Base-by-base conservation (phyloP, 2,888 invertebrate genomes). In the Meteorus colon region DNA sequence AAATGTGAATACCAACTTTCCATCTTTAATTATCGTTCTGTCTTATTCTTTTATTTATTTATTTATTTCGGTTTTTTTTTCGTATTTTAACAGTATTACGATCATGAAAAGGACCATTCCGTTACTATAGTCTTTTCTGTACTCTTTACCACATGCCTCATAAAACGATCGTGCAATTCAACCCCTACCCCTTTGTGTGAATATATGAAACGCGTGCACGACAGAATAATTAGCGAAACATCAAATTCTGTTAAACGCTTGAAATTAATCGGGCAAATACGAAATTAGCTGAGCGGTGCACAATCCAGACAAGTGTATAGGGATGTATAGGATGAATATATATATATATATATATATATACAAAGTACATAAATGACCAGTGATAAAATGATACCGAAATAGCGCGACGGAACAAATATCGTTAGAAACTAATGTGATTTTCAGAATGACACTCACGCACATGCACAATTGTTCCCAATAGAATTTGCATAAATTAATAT, bases 151-250 rank as follows among this genome's bases (percentile, higher is more conserved):
- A 41, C 41, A 12, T 41, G 41, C 8, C 12, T 12, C 12, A 41
- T 41, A 12, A 8, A 41, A 12, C 41, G 41, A 41, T 12, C 8
- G 41, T 41, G 8, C 41, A 41, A 41, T 48, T 14, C n/a, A 16
- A 14, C 48, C 16, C n/a, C n/a, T 48, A 48, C n/a, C 48, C 1
- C n/a, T 48, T n/a, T 16, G 16, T 48, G 48, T 51, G 27, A 60
- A 34, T 71, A 16, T 75, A 60, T 68, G 72, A 82, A 81, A 79
- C 81, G 81, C 80, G 48, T 48, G 82, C 82, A 81, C 84, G 83
- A 85, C 84, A 84, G 85, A 86, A 86, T 87, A 87, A 87, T 87
- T 87, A 86, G 84, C 85, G 85, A 85, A 85, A 86, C 86, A 86
- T 85, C 86, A 86, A 86, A 86, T 86, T 85, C 86, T 86, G 86